A percentile compares a stretch with the other conserved stretches of the same genome.
phyloP scores from a whole-genome alignment of 1,140 invertebrate genomes.

The Leucophenga varia region DNA sequence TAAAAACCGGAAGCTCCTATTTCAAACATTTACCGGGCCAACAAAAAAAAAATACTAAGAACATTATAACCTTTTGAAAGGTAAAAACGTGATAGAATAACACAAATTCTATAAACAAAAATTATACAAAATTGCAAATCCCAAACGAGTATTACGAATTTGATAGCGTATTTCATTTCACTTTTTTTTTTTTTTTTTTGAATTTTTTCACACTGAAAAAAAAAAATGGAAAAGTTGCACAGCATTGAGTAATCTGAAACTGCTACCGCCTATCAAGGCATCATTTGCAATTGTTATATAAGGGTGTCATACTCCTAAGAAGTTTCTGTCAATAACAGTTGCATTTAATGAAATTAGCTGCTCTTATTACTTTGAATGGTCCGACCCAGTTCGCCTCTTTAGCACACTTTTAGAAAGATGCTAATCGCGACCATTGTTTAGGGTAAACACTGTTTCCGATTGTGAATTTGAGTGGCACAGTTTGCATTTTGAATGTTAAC shows the following conservation, averaged over 20 bases:
- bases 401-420: slow-evolving; percentile 16
- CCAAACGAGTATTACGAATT: slow-evolving; percentile 33
- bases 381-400: too few species aligned
- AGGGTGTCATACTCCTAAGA: too few species aligned
- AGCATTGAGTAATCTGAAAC: slow-evolving; percentile 15
- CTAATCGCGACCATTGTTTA: slow-evolving; percentile 35
- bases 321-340: too few species aligned
- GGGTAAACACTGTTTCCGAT: slow-evolving; percentile 46
- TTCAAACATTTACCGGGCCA: slow-evolving; percentile 36
- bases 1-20: slow-evolving; percentile 34
- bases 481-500: too few species aligned
- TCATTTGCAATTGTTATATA: too few species aligned
- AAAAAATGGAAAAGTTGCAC: slow-evolving; percentile 18
- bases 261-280: slow-evolving; percentile 11
- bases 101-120: too few species aligned
- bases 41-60: background rate
- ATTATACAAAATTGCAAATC: slow-evolving; percentile 50
- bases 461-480: slow-evolving; percentile 2
- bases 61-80: slow-evolving; percentile 12
- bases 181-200: slow-evolving; percentile 25
- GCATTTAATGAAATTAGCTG: too few species aligned
- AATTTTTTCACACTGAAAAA: slow-evolving; percentile 35
- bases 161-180: slow-evolving; percentile 26
- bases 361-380: too few species aligned
- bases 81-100: too few species aligned